These are phyloP conservation scores for Lacerta viridis DNA, from an alignment of 2,797 vertebrate genomes.

Conservation along the genomic window DNA sequence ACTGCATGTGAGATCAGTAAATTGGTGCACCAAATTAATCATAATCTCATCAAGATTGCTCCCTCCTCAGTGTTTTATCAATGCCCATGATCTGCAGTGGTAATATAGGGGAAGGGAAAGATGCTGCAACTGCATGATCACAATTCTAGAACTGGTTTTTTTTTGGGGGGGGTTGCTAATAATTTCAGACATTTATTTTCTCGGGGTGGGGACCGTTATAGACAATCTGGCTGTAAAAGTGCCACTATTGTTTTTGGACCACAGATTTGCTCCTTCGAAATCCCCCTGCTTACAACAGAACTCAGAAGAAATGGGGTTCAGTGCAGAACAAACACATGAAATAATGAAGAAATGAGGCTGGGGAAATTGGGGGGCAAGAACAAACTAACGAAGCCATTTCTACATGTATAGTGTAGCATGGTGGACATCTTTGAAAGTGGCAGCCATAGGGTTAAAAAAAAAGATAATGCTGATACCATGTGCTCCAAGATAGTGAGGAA, in stretches of 20 bases:
- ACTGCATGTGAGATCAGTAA: no score
- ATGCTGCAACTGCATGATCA: no score
- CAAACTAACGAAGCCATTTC: background rate
- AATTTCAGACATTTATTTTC: constrained; percentile 45
- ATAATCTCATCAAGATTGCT: no score
- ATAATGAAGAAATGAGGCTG: background rate
- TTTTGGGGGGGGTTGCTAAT: constrained; percentile 3
- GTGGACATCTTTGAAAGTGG: background rate
- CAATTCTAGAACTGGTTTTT: no score
- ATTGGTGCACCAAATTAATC: no score
- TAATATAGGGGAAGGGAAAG: no score
- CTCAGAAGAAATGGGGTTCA: background rate
- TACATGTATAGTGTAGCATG: background rate
- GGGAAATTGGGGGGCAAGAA: background rate
- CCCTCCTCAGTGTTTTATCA: no score
- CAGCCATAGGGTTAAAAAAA: background rate
- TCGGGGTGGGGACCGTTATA: background rate
- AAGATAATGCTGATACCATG: background rate
- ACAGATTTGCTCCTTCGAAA: constrained; percentile 58
- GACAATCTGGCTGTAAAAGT: constrained; percentile 18
- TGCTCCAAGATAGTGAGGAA: constrained; percentile 44
- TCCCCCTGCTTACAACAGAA: constrained; percentile 32
- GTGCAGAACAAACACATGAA: background rate
- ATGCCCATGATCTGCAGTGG: no score
- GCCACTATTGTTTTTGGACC: background rate